phyloP scores from a whole-genome alignment of 2,888 invertebrate species.

The Teleogryllus oceanicus region DNA sequence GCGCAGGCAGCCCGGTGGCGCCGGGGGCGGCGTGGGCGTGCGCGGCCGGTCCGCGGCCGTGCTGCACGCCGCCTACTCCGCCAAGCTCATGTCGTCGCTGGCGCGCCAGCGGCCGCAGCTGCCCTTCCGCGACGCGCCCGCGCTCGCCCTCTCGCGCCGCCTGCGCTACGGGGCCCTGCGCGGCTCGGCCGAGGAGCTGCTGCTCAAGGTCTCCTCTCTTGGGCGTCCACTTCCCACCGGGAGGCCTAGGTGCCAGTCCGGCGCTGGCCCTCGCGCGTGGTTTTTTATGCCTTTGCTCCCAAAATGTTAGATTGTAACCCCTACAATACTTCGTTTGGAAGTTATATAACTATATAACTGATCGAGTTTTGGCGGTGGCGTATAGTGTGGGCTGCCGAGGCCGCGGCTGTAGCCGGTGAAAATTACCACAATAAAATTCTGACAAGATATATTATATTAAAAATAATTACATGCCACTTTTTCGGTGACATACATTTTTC shows the following conservation, averaged over 20 bases:
- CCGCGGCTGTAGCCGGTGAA: too few species aligned
- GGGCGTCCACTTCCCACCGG: background rate
- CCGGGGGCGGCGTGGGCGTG: slow-evolving; percentile 4
- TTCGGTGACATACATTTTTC: too few species aligned
- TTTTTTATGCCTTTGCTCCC: background rate
- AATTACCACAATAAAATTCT: too few species aligned
- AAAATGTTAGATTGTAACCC: background rate
- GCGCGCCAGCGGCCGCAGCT: background rate
- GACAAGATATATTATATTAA: too few species aligned
- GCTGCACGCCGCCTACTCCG: slow-evolving; percentile 27
- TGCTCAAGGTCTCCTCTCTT: slow-evolving; percentile 20
- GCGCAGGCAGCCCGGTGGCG: background rate
- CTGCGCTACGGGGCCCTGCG: background rate
- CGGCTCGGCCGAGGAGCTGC: slow-evolving; percentile 20
- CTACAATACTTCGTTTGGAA: background rate
- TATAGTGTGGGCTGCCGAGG: too few species aligned
- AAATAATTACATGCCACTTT: too few species aligned
- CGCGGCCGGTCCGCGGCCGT: background rate
- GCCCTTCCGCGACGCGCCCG: slow-evolving; percentile 23
- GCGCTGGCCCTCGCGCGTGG: too few species aligned
- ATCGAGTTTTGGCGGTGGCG: too few species aligned
- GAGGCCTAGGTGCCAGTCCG: too few species aligned
- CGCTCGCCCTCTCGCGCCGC: background rate
- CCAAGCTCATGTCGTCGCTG: slow-evolving; percentile 26
- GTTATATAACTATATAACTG: too few species aligned